Evolutionary conservation across 1,140 invertebrate species (phyloP).

Genomic region (Helicoverpa zea): DNA sequence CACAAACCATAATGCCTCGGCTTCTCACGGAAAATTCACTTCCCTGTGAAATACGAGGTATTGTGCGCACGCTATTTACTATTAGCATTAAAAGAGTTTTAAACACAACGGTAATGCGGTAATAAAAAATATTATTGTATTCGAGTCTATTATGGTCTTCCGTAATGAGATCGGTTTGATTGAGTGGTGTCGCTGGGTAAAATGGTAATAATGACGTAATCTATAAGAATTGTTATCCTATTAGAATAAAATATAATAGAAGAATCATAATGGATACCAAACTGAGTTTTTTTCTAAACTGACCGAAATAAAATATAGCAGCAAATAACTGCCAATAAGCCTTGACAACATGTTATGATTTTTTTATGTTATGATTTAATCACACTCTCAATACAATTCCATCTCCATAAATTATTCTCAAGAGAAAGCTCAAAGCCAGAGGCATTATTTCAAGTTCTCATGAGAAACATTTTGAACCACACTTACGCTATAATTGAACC

Average conservation of each 20-base stretch:
- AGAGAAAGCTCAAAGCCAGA: neutral
- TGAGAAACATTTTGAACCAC: neutral
- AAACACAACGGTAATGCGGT: conserved; percentile 12
- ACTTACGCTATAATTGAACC: conserved; percentile 1
- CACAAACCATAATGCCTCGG: conserved; percentile 11
- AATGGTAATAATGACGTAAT: neutral
- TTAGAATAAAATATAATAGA: too few species aligned
- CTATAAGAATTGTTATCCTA: neutral
- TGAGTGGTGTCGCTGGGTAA: neutral
- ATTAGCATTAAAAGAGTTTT: conserved; percentile 28
- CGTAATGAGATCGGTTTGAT: neutral
- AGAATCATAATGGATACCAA: too few species aligned
- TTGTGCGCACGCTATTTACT: conserved; percentile 32
- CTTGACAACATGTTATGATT: neutral
- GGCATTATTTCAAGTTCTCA: conserved; percentile 22
- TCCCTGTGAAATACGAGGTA: conserved; percentile 29
- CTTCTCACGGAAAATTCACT: conserved; percentile 44
- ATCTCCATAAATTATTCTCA: neutral
- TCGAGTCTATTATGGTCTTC: neutral
- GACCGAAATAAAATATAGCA: too few species aligned
- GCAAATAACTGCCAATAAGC: too few species aligned
- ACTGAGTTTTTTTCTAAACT: too few species aligned
- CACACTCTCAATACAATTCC: neutral
- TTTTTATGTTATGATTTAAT: neutral
- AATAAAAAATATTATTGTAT: conserved; percentile 6